These are phyloP conservation scores for Macrophya annulata DNA, from an alignment of 2,888 invertebrate genomes.

Conservation along the genomic window DNA sequence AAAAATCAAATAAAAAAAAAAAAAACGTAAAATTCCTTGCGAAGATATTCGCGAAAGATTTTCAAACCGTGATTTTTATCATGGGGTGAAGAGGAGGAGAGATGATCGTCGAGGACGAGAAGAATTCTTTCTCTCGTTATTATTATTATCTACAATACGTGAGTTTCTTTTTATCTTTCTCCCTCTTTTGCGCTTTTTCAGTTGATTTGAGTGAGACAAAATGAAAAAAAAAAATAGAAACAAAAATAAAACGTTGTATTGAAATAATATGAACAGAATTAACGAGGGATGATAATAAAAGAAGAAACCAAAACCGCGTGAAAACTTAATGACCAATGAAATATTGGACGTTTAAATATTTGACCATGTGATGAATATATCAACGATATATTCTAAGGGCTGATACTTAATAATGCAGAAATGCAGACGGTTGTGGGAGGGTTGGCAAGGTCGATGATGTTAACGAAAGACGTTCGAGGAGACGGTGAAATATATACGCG, in stretches of 20 bases:
- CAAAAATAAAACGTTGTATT: background rate
- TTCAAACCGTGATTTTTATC: background rate
- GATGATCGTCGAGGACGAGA: background rate
- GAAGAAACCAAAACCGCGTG: background rate
- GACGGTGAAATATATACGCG: slow-evolving; percentile 3
- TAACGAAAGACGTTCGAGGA: background rate
- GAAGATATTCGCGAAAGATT: slow-evolving; percentile 7
- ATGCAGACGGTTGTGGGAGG: slow-evolving; percentile 33
- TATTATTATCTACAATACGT: background rate
- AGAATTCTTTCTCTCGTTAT: background rate
- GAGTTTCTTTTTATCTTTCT: background rate
- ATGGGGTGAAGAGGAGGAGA: background rate
- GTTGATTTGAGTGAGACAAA: background rate
- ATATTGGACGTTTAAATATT: slow-evolving; percentile 5
- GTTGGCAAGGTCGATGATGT: background rate
- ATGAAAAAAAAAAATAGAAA: no score
- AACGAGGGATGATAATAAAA: background rate
- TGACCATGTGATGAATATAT: background rate
- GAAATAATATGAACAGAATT: background rate
- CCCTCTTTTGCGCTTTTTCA: background rate
- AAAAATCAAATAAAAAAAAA: background rate
- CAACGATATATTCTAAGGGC: background rate
- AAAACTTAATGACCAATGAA: slow-evolving; percentile 4
- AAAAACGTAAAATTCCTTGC: background rate
- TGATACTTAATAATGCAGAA: slow-evolving; percentile 37